A percentile compares a stretch with the other conserved stretches of the same genome.
Conservation (phyloP, 2,888 invertebrate species). For the Sinelater perroti region DNA sequence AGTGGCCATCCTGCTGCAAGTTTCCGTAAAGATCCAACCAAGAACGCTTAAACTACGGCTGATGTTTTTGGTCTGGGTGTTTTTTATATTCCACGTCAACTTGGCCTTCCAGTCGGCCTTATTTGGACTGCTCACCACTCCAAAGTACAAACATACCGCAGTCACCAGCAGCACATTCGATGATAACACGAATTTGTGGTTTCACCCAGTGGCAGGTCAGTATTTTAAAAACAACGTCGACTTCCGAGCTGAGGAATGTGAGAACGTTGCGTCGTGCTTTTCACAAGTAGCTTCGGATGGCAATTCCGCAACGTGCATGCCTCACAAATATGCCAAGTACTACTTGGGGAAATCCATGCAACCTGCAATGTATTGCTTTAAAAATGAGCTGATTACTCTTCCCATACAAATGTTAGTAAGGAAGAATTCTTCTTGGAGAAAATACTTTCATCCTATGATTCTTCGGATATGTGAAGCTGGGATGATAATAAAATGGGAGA, state of each 20-base stretch:
- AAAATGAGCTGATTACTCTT: constrained; percentile 48
- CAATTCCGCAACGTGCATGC: constrained; percentile 47
- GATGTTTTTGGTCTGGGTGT: constrained; percentile 43
- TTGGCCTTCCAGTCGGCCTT: constrained; percentile 47
- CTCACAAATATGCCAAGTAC: constrained; percentile 47
- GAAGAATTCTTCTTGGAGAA: constrained; percentile 52
- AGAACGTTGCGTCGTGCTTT: constrained; percentile 43
- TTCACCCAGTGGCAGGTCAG: constrained; percentile 37
- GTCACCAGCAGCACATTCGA: constrained; percentile 43
- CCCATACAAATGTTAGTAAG: constrained; percentile 53
- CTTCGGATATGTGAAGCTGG: constrained; percentile 48
- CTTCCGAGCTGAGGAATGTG: constrained; percentile 36
- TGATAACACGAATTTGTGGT: constrained; percentile 44
- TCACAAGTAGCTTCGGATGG: constrained; percentile 39
- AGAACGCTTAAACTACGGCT: constrained; percentile 41
- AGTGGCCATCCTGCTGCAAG: constrained; percentile 41
- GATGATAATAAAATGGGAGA: constrained; percentile 36
- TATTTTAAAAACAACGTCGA: constrained; percentile 41
- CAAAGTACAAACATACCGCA: constrained; percentile 46
- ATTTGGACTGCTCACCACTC: constrained; percentile 46
- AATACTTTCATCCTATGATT: constrained; percentile 47
- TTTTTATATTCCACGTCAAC: constrained; percentile 46
- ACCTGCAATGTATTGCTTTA: constrained; percentile 45
- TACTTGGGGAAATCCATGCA: constrained; percentile 40
- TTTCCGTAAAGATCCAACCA: constrained; percentile 42